These are phyloP conservation scores for Agrotis clavis DNA, from an alignment of 2,888 invertebrate species.

Conservation along the genomic window DNA sequence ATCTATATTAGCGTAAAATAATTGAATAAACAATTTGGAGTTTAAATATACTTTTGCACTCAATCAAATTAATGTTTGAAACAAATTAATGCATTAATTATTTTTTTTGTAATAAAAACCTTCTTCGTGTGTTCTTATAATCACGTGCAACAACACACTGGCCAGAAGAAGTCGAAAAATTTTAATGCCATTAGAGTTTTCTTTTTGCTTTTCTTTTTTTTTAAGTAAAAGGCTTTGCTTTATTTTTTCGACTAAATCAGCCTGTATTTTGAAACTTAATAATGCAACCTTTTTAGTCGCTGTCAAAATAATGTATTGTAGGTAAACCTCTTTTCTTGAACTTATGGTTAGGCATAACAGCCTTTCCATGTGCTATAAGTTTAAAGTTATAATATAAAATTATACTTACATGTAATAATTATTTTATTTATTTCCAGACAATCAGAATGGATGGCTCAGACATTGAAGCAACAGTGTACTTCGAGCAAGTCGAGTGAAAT, in stretches of 20 bases:
- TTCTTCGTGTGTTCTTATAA: neutral
- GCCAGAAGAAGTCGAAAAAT: neutral
- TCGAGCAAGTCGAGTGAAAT: slow-evolving; percentile 73
- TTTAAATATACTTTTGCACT: too few species aligned
- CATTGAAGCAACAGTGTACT: slow-evolving; percentile 75
- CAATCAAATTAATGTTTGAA: too few species aligned
- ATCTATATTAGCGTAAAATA: neutral
- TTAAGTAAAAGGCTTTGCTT: neutral
- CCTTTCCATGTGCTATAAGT: too few species aligned
- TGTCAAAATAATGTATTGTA: neutral
- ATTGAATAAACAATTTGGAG: neutral
- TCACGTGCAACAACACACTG: neutral
- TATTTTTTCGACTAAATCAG: neutral
- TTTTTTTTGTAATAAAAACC: slow-evolving; percentile 8
- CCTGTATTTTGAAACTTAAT: neutral
- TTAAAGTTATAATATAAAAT: too few species aligned
- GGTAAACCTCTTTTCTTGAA: neutral
- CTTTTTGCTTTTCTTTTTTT: neutral
- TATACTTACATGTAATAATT: too few species aligned
- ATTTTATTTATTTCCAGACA: slow-evolving; percentile 69
- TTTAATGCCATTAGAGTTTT: slow-evolving; percentile 18
- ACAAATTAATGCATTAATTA: too few species aligned
- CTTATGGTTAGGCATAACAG: too few species aligned
- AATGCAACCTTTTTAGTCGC: neutral
- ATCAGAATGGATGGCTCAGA: slow-evolving; percentile 74